phyloP scores from a whole-genome alignment of 2,797 vertebrate genomes.

The Cheirogaleus major region DNA sequence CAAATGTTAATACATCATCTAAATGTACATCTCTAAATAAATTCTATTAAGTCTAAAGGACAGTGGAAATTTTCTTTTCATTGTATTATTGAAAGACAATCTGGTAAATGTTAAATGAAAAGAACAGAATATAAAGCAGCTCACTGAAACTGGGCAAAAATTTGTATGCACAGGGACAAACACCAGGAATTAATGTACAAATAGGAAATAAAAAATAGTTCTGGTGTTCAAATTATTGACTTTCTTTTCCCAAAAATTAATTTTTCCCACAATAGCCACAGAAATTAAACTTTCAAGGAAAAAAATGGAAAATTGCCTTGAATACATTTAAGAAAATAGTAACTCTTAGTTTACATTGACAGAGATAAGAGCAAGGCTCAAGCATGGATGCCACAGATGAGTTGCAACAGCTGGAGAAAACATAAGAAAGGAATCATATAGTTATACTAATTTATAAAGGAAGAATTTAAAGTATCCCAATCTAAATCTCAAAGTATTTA shows the following conservation, averaged over 20 bases:
- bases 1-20: background rate
- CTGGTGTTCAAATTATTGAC: background rate
- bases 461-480: background rate
- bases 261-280: background rate
- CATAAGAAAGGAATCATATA: background rate
- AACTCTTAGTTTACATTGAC: background rate
- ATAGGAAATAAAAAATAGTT: background rate
- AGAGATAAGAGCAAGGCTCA: background rate
- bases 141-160: background rate
- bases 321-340: background rate
- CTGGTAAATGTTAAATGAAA: background rate
- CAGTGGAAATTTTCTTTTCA: background rate
- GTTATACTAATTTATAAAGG: background rate
- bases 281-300: conserved; percentile 25
- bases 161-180: background rate
- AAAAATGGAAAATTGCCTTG: background rate
- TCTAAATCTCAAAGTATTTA: conserved; percentile 21
- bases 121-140: background rate
- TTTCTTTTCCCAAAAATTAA: background rate
- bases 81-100: background rate
- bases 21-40: background rate
- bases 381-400: background rate
- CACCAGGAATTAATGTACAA: background rate
- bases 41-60: background rate
- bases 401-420: background rate